Conservation (phyloP, 1,140 invertebrate species). For the Bathynomus jamesi region DNA sequence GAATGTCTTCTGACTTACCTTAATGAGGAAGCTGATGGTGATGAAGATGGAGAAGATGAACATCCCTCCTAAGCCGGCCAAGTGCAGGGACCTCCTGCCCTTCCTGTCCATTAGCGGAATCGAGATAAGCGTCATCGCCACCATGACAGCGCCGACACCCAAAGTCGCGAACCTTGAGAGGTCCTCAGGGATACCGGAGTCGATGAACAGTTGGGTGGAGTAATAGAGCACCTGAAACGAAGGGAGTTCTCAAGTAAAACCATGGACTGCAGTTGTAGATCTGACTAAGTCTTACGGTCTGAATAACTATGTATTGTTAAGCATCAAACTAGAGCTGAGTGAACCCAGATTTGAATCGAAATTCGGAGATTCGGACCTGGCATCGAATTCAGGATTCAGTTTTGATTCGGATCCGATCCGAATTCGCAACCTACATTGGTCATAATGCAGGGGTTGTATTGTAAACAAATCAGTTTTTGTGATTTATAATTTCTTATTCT, state of each 20-base stretch:
- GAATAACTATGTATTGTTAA: no score
- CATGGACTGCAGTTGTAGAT: no score
- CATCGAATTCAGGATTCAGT: no score
- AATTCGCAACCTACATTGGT: no score
- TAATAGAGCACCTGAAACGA: conserved; percentile 84
- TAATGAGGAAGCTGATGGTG: conserved; percentile 89
- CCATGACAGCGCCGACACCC: conserved; percentile 94
- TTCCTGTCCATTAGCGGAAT: conserved; percentile 93
- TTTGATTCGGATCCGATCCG: no score
- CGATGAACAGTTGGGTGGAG: conserved; percentile 82
- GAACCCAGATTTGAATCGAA: no score
- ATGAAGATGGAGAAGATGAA: conserved; percentile 96
- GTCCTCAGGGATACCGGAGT: conserved; percentile 71
- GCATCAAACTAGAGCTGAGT: no score
- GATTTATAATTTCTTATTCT: conserved; percentile 6
- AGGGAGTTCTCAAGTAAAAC: no score
- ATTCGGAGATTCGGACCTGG: no score
- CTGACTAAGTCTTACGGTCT: no score
- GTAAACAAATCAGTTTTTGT: no score
- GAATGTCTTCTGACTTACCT: conserved; percentile 43
- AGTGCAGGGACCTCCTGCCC: conserved; percentile 84
- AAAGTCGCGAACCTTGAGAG: conserved; percentile 61
- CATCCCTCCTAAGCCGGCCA: conserved; percentile 92
- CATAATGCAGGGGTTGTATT: no score
- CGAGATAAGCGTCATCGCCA: conserved; percentile 89